Base-by-base conservation (phyloP, 2,113 vertebrate species). In the Phaethornis superciliosus region DNA sequence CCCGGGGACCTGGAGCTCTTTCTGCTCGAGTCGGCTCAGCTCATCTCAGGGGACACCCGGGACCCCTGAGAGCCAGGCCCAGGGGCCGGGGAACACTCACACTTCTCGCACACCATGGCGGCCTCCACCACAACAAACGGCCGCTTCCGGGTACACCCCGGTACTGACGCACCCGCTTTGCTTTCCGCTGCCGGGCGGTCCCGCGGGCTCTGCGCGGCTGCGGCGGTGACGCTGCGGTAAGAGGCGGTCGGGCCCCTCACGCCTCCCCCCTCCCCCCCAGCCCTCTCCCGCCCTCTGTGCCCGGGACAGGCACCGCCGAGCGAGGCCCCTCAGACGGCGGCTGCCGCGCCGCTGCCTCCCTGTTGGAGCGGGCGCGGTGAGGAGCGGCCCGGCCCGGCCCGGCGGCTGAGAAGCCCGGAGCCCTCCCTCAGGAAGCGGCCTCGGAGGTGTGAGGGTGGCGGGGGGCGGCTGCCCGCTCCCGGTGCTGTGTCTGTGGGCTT, bases 81-180 rank as follows among this genome's bases (percentile, higher is more conserved):
- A 19, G 46, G 5, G 8, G 13, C 10, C 28, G 11, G 1, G 0
- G 21, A 3, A 0, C 40, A 94, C 97, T 97, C 54, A 97, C 97
- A 97, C 68, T 97, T 97, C 71, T 97, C 97, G 68, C 97, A 97
- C 77, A 97, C 97, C 97, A 97, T 97, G 60, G 69, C 82, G 4
- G 12, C 26, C 4, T 17, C 49, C 18, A 17, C 9, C n/a, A 32
- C 37, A 14, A 6, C 81, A 49, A 42, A 4, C 42, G 0, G 26
- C 33, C 32, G 4, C 54, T 85, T 63, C 81, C 87, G 67, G 16
- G 4, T 1, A 23, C 42, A 24, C 70, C 54, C 55, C 80, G 79
- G 87, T 88, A 2, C 4, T 81, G 52, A 33, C 54, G 7, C 3
- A 1, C 0, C 0, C 5, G 12, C 1, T 21, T n/a, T n/a, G 30